phyloP scores from a whole-genome alignment of 2,113 vertebrate species.

The Melanerpes aurifrons region DNA sequence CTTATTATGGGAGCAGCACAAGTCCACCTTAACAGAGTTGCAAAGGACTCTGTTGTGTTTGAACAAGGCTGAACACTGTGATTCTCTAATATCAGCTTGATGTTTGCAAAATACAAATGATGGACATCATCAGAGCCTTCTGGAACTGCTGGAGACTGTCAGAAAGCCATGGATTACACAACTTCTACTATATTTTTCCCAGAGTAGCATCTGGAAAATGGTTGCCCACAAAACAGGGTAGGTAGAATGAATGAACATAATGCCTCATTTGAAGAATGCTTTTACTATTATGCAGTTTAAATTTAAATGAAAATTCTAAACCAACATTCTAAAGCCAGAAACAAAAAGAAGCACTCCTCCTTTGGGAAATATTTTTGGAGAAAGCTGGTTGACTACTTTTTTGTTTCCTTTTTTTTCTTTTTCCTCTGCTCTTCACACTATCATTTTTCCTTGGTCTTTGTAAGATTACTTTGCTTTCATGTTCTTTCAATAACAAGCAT shows the following conservation, averaged over 20 bases:
- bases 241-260: not conserved
- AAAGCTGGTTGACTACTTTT: not conserved
- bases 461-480: not conserved
- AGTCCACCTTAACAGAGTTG: not conserved
- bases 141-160: not conserved
- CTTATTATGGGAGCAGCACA: not conserved
- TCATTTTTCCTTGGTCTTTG: not conserved
- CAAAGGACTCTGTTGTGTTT: not conserved
- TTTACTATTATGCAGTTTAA: not conserved
- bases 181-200: not conserved
- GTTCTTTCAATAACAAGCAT: not conserved
- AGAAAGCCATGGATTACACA: not conserved
- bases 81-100: not conserved
- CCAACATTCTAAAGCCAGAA: not conserved
- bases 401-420: not conserved
- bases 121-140: not conserved
- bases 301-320: not conserved
- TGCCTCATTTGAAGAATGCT: not conserved
- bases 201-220: constrained; percentile 20
- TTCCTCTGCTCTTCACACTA: not conserved
- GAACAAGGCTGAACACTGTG: not conserved
- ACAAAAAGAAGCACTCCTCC: not conserved
- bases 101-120: not conserved
- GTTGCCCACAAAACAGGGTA: not conserved
- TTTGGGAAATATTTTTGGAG: not conserved